Evolutionary conservation across 2,797 vertebrate species (phyloP).

Genomic region (Liparis tanakae): DNA sequence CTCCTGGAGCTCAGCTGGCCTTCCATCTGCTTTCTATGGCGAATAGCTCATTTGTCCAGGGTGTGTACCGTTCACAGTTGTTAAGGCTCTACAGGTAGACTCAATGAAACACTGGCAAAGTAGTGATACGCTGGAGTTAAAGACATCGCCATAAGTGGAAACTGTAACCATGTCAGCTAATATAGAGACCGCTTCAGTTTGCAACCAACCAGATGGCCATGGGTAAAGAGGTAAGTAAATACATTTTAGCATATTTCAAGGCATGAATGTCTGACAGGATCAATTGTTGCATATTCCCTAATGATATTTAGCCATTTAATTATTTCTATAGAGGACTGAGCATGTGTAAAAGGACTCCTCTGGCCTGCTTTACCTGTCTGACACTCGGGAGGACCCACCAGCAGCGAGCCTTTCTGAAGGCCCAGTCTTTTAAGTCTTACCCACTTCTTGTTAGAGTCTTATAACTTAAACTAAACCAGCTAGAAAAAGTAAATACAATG

Average conservation of each 20-base stretch:
- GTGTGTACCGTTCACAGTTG: slow-evolving; percentile 39
- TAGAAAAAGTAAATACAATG: slow-evolving; percentile 1
- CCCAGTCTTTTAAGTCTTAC: slow-evolving; percentile 37
- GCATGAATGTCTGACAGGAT: slow-evolving; percentile 5
- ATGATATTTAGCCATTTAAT: slow-evolving; percentile 40
- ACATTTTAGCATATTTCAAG: slow-evolving; percentile 22
- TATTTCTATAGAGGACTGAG: slow-evolving; percentile 27
- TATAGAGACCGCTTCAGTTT: slow-evolving; percentile 55
- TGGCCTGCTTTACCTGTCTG: slow-evolving; percentile 58
- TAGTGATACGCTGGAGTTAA: slow-evolving; percentile 35
- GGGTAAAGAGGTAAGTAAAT: slow-evolving; percentile 53
- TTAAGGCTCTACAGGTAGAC: slow-evolving; percentile 72
- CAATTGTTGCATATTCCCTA: slow-evolving; percentile 14
- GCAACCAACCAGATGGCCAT: slow-evolving; percentile 69
- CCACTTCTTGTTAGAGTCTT: slow-evolving; percentile 6
- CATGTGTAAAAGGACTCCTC: slow-evolving; percentile 50
- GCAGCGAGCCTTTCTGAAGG: slow-evolving; percentile 48
- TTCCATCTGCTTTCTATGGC: slow-evolving; percentile 37
- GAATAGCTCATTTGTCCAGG: slow-evolving; percentile 25
- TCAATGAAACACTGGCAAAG: slow-evolving; percentile 28
- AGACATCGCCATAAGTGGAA: slow-evolving; percentile 49
- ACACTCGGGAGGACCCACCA: slow-evolving; percentile 43
- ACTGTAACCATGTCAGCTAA: slow-evolving; percentile 66
- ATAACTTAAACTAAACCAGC: neutral
- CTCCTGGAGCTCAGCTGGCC: slow-evolving; percentile 44